A percentile compares a stretch with the other conserved stretches of the same genome.
Conservation (phyloP, 2,797 vertebrate genomes). For the Gymnothorax javanicus region DNA sequence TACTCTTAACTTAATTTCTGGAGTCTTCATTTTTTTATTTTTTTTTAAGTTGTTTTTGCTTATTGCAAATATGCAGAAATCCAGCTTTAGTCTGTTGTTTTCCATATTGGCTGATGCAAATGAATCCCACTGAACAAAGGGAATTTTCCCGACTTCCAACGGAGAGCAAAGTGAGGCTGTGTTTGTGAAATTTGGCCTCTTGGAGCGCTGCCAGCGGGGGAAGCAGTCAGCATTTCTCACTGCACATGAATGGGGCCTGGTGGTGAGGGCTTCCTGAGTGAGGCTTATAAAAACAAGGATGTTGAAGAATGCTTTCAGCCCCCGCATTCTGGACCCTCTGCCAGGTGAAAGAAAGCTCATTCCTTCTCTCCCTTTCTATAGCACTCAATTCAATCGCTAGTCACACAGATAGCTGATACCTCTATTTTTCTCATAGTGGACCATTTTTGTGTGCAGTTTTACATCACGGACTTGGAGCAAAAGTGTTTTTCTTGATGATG, state of each 20-base stretch:
- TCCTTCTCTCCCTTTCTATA: background rate
- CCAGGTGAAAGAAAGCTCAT: slow-evolving; percentile 59
- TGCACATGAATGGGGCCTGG: slow-evolving; percentile 72
- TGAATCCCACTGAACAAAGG: slow-evolving; percentile 48
- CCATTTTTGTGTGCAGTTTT: background rate
- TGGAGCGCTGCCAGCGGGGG: slow-evolving; percentile 64
- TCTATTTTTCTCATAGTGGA: background rate
- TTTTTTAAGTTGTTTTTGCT: background rate
- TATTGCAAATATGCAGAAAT: background rate
- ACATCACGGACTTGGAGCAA: background rate
- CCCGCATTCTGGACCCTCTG: slow-evolving; percentile 66
- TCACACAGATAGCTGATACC: background rate
- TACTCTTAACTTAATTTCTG: background rate
- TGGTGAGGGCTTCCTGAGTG: slow-evolving; percentile 72
- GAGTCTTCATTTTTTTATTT: background rate
- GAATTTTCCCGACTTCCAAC: background rate
- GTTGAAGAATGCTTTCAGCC: slow-evolving; percentile 59
- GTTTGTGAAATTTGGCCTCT: slow-evolving; percentile 28
- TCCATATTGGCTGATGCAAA: slow-evolving; percentile 64
- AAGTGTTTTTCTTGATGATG: background rate
- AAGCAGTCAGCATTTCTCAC: slow-evolving; percentile 75
- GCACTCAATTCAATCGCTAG: background rate
- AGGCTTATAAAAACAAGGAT: slow-evolving; percentile 72
- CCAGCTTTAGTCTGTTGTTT: slow-evolving; percentile 54
- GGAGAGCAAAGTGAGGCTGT: slow-evolving; percentile 15